Conservation (phyloP, 2,113 vertebrate genomes). For the Scomber colias region DNA sequence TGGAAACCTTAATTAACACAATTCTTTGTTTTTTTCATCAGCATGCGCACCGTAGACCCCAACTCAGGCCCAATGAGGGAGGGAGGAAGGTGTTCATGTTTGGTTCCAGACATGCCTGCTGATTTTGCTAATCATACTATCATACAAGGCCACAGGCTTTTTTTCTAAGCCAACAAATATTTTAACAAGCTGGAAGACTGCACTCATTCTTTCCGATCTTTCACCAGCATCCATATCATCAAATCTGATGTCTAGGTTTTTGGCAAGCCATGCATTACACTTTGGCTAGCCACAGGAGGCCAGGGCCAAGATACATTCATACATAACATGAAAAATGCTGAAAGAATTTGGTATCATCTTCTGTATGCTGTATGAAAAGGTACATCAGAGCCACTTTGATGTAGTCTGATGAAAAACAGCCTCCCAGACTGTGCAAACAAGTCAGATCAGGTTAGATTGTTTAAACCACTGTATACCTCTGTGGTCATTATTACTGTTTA, state of each 20-base stretch:
- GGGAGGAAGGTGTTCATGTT: constrained; percentile 10
- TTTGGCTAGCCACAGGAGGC: constrained; percentile 35
- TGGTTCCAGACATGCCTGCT: constrained; percentile 61
- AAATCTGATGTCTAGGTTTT: constrained; percentile 36
- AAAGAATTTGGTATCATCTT: background rate
- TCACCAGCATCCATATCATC: constrained; percentile 57
- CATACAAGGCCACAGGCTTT: constrained; percentile 53
- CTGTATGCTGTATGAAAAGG: constrained; percentile 15
- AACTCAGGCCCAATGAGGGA: background rate
- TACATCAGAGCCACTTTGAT: constrained; percentile 34
- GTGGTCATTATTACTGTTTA: constrained; percentile 39
- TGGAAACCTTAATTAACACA: constrained; percentile 14
- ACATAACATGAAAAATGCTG: constrained; percentile 19
- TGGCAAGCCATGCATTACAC: constrained; percentile 19
- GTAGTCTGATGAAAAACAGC: constrained; percentile 44
- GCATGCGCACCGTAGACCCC: constrained; percentile 13
- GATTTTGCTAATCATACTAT: constrained; percentile 67
- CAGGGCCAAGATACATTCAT: constrained; percentile 13
- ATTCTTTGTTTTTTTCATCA: constrained; percentile 22
- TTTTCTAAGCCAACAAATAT: constrained; percentile 54
- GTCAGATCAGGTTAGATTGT: constrained; percentile 55
- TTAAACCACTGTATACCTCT: constrained; percentile 23
- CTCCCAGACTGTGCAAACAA: constrained; percentile 30
- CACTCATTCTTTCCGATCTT: constrained; percentile 67
- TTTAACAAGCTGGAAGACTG: constrained; percentile 72